Evolutionary conservation across 2,888 invertebrate species (phyloP).

Genomic region (Melieria picta): DNA sequence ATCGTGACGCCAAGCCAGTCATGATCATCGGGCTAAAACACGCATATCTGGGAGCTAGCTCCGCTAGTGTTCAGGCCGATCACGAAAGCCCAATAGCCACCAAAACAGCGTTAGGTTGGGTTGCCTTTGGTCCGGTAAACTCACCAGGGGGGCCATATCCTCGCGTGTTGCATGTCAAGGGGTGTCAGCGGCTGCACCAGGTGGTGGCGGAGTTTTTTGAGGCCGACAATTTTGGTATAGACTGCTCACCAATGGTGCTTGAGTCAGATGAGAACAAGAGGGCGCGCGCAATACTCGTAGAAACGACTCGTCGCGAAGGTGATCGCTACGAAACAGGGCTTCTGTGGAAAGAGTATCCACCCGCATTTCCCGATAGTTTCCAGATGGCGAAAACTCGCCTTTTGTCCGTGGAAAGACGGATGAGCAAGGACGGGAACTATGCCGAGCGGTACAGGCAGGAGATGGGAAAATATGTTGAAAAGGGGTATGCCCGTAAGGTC

Average conservation of each 20-base stretch:
- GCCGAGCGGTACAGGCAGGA: neutral
- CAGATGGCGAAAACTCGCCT: slow-evolving; percentile 10
- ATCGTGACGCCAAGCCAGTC: neutral
- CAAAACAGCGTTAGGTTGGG: slow-evolving; percentile 32
- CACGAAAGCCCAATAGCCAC: neutral
- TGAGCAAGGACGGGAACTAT: neutral
- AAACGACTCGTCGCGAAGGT: neutral
- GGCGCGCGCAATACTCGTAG: slow-evolving; percentile 8
- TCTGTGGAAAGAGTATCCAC: slow-evolving; percentile 9
- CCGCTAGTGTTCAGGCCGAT: slow-evolving; percentile 1
- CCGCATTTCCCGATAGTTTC: neutral
- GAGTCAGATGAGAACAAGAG: slow-evolving; percentile 20
- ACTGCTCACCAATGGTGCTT: too few species aligned
- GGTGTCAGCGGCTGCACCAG: slow-evolving; percentile 4
- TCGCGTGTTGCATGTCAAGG: neutral
- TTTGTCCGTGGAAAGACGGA: slow-evolving; percentile 1
- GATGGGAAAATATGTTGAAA: slow-evolving; percentile 6
- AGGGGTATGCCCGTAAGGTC: slow-evolving; percentile 1
- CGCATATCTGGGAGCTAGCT: slow-evolving; percentile 4
- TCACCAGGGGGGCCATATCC: neutral
- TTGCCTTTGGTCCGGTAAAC: slow-evolving; percentile 30
- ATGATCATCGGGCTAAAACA: slow-evolving; percentile 7
- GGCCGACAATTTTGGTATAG: neutral
- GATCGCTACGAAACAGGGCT: slow-evolving; percentile 28
- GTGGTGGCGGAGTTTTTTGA: neutral